Evolutionary conservation across 2,888 invertebrate species (phyloP).

Genomic region (Tineola bisselliella): DNA sequence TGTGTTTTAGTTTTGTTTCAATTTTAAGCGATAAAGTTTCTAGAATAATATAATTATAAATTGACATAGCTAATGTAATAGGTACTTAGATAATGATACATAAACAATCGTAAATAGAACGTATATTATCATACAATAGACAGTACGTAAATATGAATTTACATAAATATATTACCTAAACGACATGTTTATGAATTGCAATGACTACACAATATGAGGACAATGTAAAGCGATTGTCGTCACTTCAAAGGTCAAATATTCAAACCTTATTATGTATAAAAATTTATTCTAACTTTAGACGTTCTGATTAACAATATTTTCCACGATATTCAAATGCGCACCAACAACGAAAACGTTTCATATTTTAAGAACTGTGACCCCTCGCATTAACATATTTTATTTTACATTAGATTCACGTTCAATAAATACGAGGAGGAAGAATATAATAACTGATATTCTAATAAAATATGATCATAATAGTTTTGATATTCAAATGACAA

Average conservation of each 20-base stretch:
- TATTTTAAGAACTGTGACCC: slow-evolving; percentile 30
- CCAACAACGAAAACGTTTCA: slow-evolving; percentile 3
- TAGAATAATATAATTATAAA: background rate
- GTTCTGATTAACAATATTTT: slow-evolving; percentile 7
- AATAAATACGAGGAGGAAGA: slow-evolving; percentile 49
- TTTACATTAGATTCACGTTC: slow-evolving; percentile 48
- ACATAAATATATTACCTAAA: slow-evolving; percentile 13
- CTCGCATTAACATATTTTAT: slow-evolving; percentile 38
- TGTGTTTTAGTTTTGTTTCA: too few relatives aligned
- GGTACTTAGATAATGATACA: slow-evolving; percentile 8
- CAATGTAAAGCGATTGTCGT: slow-evolving; percentile 8
- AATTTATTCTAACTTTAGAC: slow-evolving; percentile 5
- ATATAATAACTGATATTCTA: slow-evolving; percentile 63
- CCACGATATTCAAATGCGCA: slow-evolving; percentile 2
- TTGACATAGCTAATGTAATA: background rate
- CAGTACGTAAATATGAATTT: slow-evolving; percentile 7
- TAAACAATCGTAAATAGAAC: slow-evolving; percentile 11
- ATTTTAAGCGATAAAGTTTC: too few relatives aligned
- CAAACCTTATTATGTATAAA: slow-evolving; percentile 10
- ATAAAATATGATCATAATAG: slow-evolving; percentile 60
- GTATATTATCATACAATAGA: slow-evolving; percentile 13
- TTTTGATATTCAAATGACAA: slow-evolving; percentile 63
- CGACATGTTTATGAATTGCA: slow-evolving; percentile 11
- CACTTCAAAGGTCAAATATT: slow-evolving; percentile 12
- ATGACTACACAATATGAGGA: slow-evolving; percentile 5